A percentile compares a stretch with the other conserved stretches of the same genome.
phyloP scores from a whole-genome alignment of 92 coral and sea anemone species.

The Bergia sp. region DNA sequence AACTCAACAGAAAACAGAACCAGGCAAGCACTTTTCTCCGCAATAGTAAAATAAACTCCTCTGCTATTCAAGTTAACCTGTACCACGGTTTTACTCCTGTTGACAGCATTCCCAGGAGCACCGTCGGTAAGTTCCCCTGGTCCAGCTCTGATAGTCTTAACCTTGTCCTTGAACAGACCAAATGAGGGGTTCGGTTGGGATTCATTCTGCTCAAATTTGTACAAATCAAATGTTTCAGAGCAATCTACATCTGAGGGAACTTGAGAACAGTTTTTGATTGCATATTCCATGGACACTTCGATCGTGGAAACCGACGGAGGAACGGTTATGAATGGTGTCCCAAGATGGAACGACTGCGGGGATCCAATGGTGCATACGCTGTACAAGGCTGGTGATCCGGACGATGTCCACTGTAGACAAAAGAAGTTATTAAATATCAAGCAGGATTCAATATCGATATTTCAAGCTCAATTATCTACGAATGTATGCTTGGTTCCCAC shows the following conservation, averaged over 20 bases:
- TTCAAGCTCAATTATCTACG: no score
- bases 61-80: not conserved
- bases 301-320: not conserved
- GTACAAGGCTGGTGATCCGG: not conserved
- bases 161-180: not conserved
- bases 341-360: not conserved
- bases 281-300: not conserved
- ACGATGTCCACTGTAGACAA: not conserved
- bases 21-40: not conserved
- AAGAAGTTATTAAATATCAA: not conserved
- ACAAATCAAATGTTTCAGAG: conserved; percentile 3
- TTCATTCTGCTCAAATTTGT: not conserved
- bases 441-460: no score
- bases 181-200: not conserved
- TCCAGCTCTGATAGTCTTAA: conserved; percentile 2
- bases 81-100: not conserved
- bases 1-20: not conserved
- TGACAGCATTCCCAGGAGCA: not conserved
- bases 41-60: not conserved
- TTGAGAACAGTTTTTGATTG: not conserved
- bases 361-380: not conserved
- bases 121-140: not conserved
- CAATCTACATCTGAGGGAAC: not conserved
- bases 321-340: not conserved
- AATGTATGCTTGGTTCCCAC: no score